Percentiles rank a stretch among this genome's conserved stretches.
These are phyloP conservation scores for Phymanthus crucifer DNA, from an alignment of 92 coral and sea anemone species.

Conservation along the genomic window DNA sequence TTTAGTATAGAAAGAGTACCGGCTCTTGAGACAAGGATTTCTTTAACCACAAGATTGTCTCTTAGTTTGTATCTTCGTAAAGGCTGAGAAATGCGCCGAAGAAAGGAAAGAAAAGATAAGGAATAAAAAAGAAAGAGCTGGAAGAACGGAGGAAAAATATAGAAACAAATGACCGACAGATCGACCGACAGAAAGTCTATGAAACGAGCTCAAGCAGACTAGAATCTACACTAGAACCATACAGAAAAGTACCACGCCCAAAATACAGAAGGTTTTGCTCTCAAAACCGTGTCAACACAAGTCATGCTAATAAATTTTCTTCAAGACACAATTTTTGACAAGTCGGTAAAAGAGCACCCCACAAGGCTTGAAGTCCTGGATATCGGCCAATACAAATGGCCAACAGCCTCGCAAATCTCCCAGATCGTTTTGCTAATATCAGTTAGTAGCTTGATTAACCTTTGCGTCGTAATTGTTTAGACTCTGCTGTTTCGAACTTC, in stretches of 20 bases:
- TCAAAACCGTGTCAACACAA: neutral
- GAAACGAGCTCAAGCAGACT: no score
- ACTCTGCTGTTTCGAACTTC: neutral
- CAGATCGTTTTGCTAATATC: slow-evolving; percentile 1
- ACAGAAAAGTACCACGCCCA: neutral
- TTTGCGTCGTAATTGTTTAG: neutral
- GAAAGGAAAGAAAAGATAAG: no score
- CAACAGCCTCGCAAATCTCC: neutral
- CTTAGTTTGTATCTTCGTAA: no score
- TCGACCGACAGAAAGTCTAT: no score
- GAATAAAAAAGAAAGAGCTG: no score
- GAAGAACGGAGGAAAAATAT: no score
- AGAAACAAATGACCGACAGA: no score
- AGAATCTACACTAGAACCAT: no score
- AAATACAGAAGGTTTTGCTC: neutral
- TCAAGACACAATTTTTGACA: neutral
- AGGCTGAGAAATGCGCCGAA: no score
- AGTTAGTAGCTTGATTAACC: neutral
- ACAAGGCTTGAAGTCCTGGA: neutral
- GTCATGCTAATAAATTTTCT: neutral
- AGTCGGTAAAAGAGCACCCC: neutral
- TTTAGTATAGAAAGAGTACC: no score
- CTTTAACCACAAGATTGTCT: no score
- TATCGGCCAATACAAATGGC: neutral
- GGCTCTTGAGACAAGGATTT: no score